These are phyloP conservation scores for Natator depressus DNA, from an alignment of 2,113 vertebrate species.

Conservation along the genomic window DNA sequence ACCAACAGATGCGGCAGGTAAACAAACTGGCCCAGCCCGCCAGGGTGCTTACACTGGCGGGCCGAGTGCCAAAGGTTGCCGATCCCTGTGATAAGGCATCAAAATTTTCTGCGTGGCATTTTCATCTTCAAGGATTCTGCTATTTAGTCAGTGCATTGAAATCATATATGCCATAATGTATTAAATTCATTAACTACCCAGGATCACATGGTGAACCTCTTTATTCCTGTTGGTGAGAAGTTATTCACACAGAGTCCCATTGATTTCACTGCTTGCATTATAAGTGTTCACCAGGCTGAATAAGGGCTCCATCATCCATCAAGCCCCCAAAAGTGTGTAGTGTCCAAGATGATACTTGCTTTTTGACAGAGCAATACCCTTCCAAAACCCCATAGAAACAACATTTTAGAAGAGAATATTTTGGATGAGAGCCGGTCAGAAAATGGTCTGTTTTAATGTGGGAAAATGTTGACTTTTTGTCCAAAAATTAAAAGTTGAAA, in stretches of 20 bases:
- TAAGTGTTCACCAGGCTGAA: neutral
- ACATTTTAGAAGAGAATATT: neutral
- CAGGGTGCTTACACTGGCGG: too few species aligned
- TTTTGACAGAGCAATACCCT: neutral
- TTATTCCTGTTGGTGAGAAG: neutral
- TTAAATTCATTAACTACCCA: neutral
- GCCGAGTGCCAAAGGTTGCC: too few species aligned
- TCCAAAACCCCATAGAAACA: neutral
- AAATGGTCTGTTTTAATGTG: neutral
- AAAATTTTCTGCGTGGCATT: neutral
- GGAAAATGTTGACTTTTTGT: neutral
- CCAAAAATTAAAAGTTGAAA: neutral
- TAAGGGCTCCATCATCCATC: neutral
- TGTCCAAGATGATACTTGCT: neutral
- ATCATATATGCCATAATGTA: neutral
- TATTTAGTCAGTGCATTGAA: neutral
- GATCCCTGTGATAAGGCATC: too few species aligned
- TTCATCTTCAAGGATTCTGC: neutral
- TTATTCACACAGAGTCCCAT: neutral
- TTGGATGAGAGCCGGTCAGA: fast-evolving
- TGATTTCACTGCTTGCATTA: fast-evolving
- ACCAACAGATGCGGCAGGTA: too few species aligned
- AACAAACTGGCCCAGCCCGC: too few species aligned
- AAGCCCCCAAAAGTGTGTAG: neutral
- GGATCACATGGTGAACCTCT: neutral